Evolutionary conservation across 2,113 vertebrate species (phyloP).

Genomic region (Zingel zingel): DNA sequence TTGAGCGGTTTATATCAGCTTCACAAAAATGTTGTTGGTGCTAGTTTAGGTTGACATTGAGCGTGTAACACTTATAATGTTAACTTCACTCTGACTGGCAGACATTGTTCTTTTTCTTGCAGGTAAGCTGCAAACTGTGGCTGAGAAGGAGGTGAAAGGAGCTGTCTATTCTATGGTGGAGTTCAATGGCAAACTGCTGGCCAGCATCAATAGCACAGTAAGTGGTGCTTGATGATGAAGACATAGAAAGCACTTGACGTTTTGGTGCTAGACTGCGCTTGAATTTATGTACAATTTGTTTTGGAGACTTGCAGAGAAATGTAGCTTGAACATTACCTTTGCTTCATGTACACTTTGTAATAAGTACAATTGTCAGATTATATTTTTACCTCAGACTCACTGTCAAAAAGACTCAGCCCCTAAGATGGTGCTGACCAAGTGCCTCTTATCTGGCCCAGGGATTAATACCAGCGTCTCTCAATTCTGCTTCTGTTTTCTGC

Average conservation of each 20-base stretch:
- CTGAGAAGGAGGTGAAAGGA: conserved; percentile 98
- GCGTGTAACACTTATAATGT: conserved; percentile 2
- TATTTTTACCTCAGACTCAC: neutral
- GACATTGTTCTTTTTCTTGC: conserved; percentile 26
- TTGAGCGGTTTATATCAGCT: neutral
- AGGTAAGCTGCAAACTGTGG: conserved; percentile 98
- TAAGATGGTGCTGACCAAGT: neutral
- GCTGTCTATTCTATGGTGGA: conserved; percentile 99
- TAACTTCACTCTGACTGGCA: conserved; percentile 25
- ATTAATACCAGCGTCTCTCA: neutral
- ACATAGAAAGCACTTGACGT: neutral
- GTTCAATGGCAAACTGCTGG: conserved; percentile 97
- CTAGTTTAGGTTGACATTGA: conserved; percentile 16
- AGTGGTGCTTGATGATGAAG: conserved; percentile 41
- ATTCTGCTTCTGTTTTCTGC: conserved; percentile 8
- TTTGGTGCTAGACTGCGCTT: neutral
- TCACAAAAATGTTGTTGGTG: conserved; percentile 12
- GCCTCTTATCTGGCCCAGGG: neutral
- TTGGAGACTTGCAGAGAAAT: neutral
- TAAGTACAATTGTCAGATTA: neutral
- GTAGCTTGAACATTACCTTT: neutral
- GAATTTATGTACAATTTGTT: neutral
- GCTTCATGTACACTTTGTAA: neutral
- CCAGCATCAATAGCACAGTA: conserved; percentile 99
- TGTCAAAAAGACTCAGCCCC: neutral